These are phyloP conservation scores for Eupsittula cactorum DNA, from an alignment of 2,113 vertebrate species.

Conservation along the genomic window DNA sequence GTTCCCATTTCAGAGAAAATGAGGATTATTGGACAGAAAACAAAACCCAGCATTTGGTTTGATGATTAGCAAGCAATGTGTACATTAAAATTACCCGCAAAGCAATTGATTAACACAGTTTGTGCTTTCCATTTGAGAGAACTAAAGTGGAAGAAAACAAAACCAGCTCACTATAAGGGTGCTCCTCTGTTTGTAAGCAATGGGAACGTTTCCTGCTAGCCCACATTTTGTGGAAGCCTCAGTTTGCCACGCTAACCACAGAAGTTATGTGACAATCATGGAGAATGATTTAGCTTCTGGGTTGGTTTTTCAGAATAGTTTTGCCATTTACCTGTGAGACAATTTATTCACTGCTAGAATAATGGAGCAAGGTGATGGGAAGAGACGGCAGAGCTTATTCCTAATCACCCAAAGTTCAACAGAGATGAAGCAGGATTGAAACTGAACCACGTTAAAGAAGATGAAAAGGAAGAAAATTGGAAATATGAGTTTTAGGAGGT, in stretches of 20 bases:
- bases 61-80: slow-evolving; percentile 29
- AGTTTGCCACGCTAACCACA: neutral
- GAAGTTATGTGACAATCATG: neutral
- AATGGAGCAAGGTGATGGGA: neutral
- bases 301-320: slow-evolving; percentile 70
- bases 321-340: slow-evolving; percentile 69
- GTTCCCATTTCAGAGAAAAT: slow-evolving; percentile 30
- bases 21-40: neutral
- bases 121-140: neutral
- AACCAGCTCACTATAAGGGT: neutral
- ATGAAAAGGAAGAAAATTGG: neutral
- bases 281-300: slow-evolving; percentile 63
- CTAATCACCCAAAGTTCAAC: neutral
- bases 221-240: neutral
- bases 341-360: neutral
- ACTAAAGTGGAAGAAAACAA: neutral
- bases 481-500: neutral
- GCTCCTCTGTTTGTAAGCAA: neutral
- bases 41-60: neutral
- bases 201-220: neutral
- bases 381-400: neutral
- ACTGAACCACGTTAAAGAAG: neutral
- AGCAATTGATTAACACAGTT: neutral
- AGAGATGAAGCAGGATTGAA: neutral
- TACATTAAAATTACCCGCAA: neutral